Evolutionary conservation across 2,113 vertebrate genomes (phyloP).

Genomic region (Dinomys branickii): DNA sequence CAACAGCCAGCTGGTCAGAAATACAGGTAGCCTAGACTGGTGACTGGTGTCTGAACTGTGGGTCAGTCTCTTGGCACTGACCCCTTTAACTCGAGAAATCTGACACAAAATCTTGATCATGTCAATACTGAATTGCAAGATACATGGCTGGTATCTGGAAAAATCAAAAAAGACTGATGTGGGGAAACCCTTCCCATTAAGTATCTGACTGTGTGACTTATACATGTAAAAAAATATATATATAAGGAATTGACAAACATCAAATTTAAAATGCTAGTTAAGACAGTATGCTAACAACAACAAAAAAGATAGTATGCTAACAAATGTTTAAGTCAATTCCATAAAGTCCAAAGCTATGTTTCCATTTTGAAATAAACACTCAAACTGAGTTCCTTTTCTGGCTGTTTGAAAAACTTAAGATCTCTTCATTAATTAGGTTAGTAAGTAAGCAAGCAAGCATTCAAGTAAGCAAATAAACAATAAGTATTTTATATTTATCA

Average conservation of each 20-base stretch:
- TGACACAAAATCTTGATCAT: background rate
- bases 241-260: background rate
- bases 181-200: background rate
- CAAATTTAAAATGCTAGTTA: background rate
- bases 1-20: background rate
- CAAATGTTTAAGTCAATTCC: background rate
- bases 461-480: background rate
- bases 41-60: background rate
- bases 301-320: background rate
- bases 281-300: background rate
- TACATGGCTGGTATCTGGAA: background rate
- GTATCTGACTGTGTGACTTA: background rate
- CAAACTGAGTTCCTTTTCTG: background rate
- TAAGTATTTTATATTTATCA: background rate
- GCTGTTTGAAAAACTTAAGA: background rate
- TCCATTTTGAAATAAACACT: conserved; percentile 26
- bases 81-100: background rate
- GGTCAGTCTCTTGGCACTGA: background rate
- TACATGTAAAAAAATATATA: background rate
- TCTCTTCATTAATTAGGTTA: background rate
- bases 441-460: background rate
- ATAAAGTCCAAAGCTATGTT: conserved; percentile 28
- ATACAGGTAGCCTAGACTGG: background rate
- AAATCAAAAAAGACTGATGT: background rate
- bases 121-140: background rate